Evolutionary conservation across 2,888 invertebrate species (phyloP), one percentile per base, ranked within the genome.

Genomic region (Unio delphinus): DNA sequence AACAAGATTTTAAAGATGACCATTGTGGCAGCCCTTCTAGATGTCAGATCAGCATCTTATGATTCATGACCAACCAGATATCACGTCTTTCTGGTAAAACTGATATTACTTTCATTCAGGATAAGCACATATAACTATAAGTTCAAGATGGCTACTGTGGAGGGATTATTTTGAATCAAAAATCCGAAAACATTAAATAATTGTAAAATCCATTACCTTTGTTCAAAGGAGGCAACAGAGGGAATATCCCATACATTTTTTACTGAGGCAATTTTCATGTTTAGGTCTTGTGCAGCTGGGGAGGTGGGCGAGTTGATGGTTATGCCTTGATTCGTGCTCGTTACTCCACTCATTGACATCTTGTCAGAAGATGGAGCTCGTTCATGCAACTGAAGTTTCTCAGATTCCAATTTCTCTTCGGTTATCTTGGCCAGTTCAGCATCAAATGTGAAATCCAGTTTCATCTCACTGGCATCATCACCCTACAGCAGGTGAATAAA

Each of bases 211-310:
- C 7, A 62, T 83, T 76, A 83, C 85, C 80, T 80, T 67, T 80
- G 81, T 65, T 86, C 87, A 81, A 83, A 87, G 61, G 78, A 76
- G 4, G 67, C 56, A 54, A 73, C 72, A 64, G 77, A 64, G 26
- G 80, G 77, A 4, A 75, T 83, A 59, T 89, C 90, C 90, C 90
- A 90, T 23, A 93, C 93, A 82, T 95, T 95, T 90, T 97, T 97
- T 61, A 97, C 97, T 77, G 96, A 95, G 57, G 96, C 96, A 83
- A 97, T 97, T 91, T 97, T 97, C 91, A 95, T 93, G 91, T 96
- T 96, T 80, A 97, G 93, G 90, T 97, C 97, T 58, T 96, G 96
- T 58, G 96, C 95, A 77, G 95, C 93, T 26, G 94, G 94, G 2
- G 88, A 88, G 5, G 86, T 84, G 8, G 81, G 80, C 11, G 74